phyloP scores from a whole-genome alignment of 2,113 vertebrate genomes.

The Pachycephala philippinensis region DNA sequence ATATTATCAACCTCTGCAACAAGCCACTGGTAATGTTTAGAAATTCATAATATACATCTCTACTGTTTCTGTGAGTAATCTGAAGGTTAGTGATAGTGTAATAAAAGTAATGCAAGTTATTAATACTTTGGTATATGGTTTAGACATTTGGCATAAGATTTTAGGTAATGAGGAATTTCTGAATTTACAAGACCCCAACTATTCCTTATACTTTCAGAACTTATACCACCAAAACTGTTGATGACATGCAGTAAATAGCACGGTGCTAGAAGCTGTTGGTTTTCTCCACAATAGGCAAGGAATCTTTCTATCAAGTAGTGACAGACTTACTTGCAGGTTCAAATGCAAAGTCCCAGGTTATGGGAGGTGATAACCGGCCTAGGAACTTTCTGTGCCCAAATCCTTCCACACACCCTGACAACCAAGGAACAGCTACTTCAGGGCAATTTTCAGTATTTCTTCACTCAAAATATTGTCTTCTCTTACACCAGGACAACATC shows the following conservation, averaged over 20 bases:
- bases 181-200: background rate
- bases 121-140: background rate
- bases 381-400: background rate
- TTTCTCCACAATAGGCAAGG: background rate
- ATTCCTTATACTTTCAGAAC: background rate
- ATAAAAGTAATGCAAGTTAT: background rate
- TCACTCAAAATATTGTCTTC: background rate
- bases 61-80: background rate
- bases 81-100: background rate
- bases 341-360: background rate
- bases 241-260: background rate
- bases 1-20: background rate
- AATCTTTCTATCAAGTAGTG: background rate
- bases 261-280: rapidly evolving
- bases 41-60: background rate
- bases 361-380: rapidly evolving
- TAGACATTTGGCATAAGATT: background rate
- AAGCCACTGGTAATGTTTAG: background rate
- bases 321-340: background rate
- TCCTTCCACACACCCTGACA: background rate
- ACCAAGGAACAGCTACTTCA: rapidly evolving
- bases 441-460: background rate
- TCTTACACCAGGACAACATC: background rate
- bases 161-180: background rate
- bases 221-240: background rate